Evolutionary conservation across 2,888 invertebrate species (phyloP).

Genomic region (Apamea sordens): DNA sequence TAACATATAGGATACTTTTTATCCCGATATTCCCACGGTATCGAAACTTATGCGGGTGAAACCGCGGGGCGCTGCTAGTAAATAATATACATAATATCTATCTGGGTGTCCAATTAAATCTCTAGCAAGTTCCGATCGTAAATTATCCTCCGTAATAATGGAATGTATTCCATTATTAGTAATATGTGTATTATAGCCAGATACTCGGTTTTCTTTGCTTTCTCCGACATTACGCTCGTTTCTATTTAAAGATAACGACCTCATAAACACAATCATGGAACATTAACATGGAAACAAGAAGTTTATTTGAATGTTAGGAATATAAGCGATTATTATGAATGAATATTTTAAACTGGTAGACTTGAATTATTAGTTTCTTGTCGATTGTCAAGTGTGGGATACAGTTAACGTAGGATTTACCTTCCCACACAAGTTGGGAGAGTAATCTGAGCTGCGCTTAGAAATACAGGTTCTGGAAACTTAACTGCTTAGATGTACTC

Average conservation of each 20-base stretch:
- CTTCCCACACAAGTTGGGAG: constrained; percentile 40
- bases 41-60: no score
- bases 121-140: not conserved
- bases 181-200: constrained; percentile 21
- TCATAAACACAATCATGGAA: constrained; percentile 54
- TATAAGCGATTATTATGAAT: constrained; percentile 34
- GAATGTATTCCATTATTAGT: not conserved
- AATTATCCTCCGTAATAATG: no score
- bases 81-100: not conserved
- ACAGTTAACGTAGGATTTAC: constrained; percentile 42
- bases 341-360: constrained; percentile 13
- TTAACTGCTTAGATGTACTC: constrained; percentile 7
- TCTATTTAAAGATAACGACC: constrained; percentile 59
- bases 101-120: not conserved
- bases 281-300: constrained; percentile 36
- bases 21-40: no score
- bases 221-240: constrained; percentile 55
- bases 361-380: constrained; percentile 17
- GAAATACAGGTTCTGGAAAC: constrained; percentile 21
- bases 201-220: constrained; percentile 47
- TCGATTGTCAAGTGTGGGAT: constrained; percentile 16
- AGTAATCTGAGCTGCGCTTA: constrained; percentile 30
- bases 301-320: constrained; percentile 32
- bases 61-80: no score
- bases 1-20: no score